A percentile compares a stretch with the other conserved stretches of the same genome.
Conservation (phyloP, 2,797 vertebrate species). For the Cossypha caffra region DNA sequence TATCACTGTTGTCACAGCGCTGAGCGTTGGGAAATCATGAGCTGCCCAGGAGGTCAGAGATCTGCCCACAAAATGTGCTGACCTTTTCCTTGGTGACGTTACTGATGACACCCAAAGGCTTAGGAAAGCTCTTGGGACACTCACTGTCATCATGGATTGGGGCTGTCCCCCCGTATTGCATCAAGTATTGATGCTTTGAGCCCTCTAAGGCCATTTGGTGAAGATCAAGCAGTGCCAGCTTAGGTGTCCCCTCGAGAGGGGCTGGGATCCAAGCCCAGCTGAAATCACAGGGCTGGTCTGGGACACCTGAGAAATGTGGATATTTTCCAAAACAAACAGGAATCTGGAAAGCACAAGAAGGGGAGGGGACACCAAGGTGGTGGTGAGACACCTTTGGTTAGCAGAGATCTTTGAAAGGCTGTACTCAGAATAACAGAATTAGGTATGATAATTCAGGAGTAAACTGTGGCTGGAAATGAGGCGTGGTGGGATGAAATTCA, state of each 20-base stretch:
- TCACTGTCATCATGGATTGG: rapidly evolving
- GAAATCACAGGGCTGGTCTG: not conserved
- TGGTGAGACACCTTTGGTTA: not conserved
- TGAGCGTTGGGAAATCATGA: not conserved
- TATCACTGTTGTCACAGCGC: not conserved
- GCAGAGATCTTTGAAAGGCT: not conserved
- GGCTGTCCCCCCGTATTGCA: not conserved
- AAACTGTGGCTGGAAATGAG: not conserved
- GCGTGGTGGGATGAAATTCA: not conserved
- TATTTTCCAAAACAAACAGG: not conserved
- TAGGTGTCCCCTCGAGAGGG: not conserved
- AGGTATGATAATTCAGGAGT: not conserved
- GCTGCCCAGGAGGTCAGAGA: not conserved
- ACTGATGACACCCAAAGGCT: not conserved
- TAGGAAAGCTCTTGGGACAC: not conserved
- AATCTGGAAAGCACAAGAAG: not conserved
- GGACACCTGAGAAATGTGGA: not conserved
- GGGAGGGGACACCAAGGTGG: not conserved
- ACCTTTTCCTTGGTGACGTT: conserved; percentile 1
- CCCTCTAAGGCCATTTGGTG: not conserved
- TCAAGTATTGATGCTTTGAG: not conserved
- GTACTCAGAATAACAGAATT: not conserved
- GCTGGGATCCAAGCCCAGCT: not conserved
- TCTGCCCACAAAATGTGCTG: conserved; percentile 13
- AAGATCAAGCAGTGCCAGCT: not conserved